Evolutionary conservation across 23 tunicate species (phyloP).

Genomic region (Ciona savignyi): DNA sequence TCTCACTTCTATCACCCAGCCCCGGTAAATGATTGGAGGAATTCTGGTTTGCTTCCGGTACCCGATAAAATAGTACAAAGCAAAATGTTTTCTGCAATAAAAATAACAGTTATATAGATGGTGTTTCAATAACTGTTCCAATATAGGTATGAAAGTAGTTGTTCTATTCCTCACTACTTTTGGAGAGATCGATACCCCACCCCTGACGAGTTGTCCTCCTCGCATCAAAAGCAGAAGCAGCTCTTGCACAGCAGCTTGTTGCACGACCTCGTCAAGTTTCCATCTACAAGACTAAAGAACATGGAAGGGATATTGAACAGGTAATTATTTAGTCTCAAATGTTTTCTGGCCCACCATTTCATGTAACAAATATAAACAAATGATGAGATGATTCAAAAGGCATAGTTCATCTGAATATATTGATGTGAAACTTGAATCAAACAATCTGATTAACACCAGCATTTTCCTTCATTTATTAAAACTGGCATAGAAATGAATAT

Average conservation of each 20-base stretch:
- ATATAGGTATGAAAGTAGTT: background rate
- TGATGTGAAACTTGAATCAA: constrained; percentile 22
- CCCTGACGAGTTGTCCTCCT: background rate
- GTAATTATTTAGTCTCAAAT: background rate
- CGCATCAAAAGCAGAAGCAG: background rate
- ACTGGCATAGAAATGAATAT: no score
- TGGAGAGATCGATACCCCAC: background rate
- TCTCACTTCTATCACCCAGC: constrained; percentile 4
- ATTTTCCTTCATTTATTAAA: no score
- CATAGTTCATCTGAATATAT: constrained; percentile 39
- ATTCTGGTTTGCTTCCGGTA: no score
- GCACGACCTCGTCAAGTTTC: background rate
- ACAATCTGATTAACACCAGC: constrained; percentile 4
- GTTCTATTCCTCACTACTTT: no score
- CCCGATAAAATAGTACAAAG: background rate
- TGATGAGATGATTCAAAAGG: constrained; percentile 24
- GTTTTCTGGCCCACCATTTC: background rate
- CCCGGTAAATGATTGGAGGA: constrained; percentile 3
- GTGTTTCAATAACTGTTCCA: background rate
- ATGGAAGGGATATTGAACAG: constrained; percentile 5
- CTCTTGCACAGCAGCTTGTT: background rate
- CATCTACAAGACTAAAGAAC: background rate
- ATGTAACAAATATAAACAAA: background rate
- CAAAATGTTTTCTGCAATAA: no score
- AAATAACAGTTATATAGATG: background rate